phyloP scores from a whole-genome alignment of 2,113 vertebrate species.

The Chaetops frenatus region DNA sequence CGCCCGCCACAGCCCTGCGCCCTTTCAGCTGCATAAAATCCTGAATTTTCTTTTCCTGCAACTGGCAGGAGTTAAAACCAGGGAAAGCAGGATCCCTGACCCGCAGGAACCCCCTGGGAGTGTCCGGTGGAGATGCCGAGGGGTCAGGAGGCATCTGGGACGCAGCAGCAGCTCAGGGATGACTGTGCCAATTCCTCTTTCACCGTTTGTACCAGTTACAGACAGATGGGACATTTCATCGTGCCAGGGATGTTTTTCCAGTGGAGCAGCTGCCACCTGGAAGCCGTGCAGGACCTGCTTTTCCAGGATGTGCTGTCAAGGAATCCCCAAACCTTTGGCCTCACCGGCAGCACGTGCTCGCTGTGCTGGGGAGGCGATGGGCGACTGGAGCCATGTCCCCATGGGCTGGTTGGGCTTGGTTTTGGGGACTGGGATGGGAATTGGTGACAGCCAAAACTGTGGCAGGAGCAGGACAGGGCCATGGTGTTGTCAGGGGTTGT shows the following conservation, averaged over 20 bases:
- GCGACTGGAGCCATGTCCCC: fast-evolving
- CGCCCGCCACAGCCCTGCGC: fast-evolving
- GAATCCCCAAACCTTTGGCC: neutral
- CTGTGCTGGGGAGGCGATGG: neutral
- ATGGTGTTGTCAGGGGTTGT: fast-evolving
- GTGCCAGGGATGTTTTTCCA: neutral
- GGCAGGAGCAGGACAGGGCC: neutral
- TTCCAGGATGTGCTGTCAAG: neutral
- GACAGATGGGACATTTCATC: neutral
- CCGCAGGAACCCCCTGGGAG: neutral
- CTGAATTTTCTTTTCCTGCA: neutral
- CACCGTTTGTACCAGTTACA: neutral
- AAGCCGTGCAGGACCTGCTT: neutral
- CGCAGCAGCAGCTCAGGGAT: neutral
- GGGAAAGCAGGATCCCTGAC: neutral
- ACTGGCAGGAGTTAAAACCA: fast-evolving
- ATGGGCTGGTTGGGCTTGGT: fast-evolving
- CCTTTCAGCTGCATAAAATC: fast-evolving
- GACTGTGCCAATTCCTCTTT: neutral
- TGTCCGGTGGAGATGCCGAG: neutral
- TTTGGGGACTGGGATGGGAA: neutral
- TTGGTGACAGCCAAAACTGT: neutral
- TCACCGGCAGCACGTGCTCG: fast-evolving
- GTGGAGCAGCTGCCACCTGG: neutral
- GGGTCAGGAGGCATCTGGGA: neutral